Evolutionary conservation across 2,888 invertebrate genomes (phyloP).

Genomic region (Netelia virgata): DNA sequence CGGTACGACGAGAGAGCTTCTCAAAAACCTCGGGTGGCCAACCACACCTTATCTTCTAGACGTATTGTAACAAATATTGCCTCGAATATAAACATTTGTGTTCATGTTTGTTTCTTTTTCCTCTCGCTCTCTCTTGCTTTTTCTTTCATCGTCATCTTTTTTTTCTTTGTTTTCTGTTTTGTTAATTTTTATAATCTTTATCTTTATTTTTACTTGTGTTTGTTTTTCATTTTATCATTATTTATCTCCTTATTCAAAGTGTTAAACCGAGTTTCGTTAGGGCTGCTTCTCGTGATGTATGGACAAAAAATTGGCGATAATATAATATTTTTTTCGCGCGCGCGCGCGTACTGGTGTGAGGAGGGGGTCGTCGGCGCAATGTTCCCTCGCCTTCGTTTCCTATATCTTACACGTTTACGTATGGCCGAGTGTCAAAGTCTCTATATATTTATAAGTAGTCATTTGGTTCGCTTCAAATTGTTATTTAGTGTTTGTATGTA

Average conservation of each 20-base stretch:
- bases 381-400: constrained; percentile 10
- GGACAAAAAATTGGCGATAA: constrained; percentile 77
- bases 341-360: too few relatives aligned
- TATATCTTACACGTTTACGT: constrained; percentile 73
- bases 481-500: constrained; percentile 42
- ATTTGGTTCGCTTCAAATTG: constrained; percentile 79
- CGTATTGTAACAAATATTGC: constrained; percentile 84
- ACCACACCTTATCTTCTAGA: constrained; percentile 80
- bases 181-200: constrained; percentile 46
- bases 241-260: constrained; percentile 60
- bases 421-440: constrained; percentile 81
- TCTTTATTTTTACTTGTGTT: constrained; percentile 39
- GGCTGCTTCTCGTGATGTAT: constrained; percentile 70
- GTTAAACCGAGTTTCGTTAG: constrained; percentile 59
- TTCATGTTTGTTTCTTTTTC: constrained; percentile 60
- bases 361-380: too few relatives aligned
- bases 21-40: constrained; percentile 59
- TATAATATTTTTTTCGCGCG: constrained; percentile 53
- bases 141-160: background rate
- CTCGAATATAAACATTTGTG: constrained; percentile 82
- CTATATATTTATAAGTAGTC: constrained; percentile 75
- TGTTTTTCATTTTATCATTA: background rate
- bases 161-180: constrained; percentile 26
- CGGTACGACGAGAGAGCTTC: constrained; percentile 49
- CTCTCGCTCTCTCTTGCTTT: constrained; percentile 67